Evolutionary conservation across 2,888 invertebrate species (phyloP), one percentile per base, ranked within the genome.

Genomic region (Asteroscopus sphinx): DNA sequence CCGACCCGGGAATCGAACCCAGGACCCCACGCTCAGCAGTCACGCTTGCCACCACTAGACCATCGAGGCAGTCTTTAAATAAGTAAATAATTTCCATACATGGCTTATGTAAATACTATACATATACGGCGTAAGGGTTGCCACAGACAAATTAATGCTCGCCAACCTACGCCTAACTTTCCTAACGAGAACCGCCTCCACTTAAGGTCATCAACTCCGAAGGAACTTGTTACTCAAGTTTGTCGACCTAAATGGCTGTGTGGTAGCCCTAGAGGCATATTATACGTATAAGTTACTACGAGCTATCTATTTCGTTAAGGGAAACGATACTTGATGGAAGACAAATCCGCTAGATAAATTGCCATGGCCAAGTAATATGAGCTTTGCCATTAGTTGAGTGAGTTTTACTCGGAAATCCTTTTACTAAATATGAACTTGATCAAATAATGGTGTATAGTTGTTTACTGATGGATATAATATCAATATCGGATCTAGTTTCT

Each of bases 181-280:
- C 17, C 37, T 68, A 68, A 63, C 52, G 40, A 68, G 57, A 45
- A 48, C 44, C 37, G 28, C 44, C 40, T 25, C 33, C 68, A 56
- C 47, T 61, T 57, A 62, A 17, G 63, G 57, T 68, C 51, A 57
- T 57, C 47, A 68, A 67, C 68, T 67, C 44, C 8, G 37, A 68
- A 68, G 68, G 68, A 67, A 63, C 57, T 67, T 63, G 33, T 33
- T 52, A 51, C 47, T 47, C 25, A 56, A 66, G 68, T 67, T 67
- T 48, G 36, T 45, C 57, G 44, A 48, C 56, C 68, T 67, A 67
- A 67, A 63, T 52, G 57, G 63, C 32, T 5, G 32, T 33, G 25
- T 41, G 56, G 67, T 13, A 65, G 47, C 63, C 57, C 66, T 63
- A 25, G 63, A 48, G 57, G 48, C 25, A 12, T 51, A 41, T 67